Conservation (phyloP, 2,113 vertebrate genomes). For the Gallinago jamesoni region DNA sequence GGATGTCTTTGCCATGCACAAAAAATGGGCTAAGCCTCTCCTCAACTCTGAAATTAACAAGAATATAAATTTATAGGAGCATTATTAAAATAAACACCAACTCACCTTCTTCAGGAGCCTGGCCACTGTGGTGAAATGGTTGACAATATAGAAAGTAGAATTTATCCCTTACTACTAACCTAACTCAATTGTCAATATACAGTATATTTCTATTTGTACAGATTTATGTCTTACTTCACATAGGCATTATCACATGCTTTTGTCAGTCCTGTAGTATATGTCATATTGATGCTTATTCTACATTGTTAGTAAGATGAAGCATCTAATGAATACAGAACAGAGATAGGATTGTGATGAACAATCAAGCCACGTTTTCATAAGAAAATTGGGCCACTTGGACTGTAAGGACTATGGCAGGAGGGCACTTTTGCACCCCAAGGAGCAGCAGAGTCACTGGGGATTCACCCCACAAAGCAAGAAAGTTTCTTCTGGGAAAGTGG, state of each 20-base stretch:
- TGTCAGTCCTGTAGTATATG: not conserved
- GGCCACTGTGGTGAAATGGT: not conserved
- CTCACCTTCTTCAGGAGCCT: not conserved
- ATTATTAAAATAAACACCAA: not conserved
- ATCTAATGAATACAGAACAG: not conserved
- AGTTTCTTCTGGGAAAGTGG: not conserved
- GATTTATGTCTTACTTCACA: not conserved
- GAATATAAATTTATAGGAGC: not conserved
- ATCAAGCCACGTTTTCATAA: not conserved
- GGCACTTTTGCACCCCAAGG: rapidly evolving
- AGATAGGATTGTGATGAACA: not conserved
- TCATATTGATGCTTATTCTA: not conserved
- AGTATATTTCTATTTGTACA: not conserved
- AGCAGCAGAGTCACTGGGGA: not conserved
- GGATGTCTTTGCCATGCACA: not conserved
- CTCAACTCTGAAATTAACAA: not conserved
- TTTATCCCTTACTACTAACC: not conserved
- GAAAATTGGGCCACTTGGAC: not conserved
- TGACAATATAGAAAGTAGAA: not conserved
- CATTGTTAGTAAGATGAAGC: not conserved
- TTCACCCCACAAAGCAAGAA: not conserved
- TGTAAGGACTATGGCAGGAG: not conserved
- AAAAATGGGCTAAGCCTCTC: not conserved
- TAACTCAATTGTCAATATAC: not conserved
- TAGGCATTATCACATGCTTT: not conserved